A percentile compares a stretch with the other conserved stretches of the same genome.
Evolutionary conservation across 2,888 invertebrate species (phyloP).

Genomic region (Thyatira batis): DNA sequence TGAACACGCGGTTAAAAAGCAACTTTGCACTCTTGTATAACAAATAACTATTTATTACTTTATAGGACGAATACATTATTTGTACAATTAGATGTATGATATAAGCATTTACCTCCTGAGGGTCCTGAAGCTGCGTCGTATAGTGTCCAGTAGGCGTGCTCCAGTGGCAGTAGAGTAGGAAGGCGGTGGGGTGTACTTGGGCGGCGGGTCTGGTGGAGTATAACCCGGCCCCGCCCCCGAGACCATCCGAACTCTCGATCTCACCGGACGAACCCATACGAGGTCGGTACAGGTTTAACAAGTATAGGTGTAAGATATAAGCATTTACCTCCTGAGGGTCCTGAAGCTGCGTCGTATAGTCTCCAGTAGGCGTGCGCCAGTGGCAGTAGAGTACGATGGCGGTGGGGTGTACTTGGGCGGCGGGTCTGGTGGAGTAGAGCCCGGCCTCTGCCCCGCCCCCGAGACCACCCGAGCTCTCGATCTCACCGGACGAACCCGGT

Average conservation of each 20-base stretch:
- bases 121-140: constrained; percentile 89
- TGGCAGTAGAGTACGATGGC: constrained; percentile 95
- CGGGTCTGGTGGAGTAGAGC: constrained; percentile 82
- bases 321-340: constrained; percentile 77
- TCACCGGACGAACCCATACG: constrained; percentile 73
- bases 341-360: constrained; percentile 91
- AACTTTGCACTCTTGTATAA: too few species aligned
- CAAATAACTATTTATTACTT: too few species aligned
- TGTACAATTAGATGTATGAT: not conserved
- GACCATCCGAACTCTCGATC: too few species aligned
- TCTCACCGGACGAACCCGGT: constrained; percentile 56
- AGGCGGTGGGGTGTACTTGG: constrained; percentile 96
- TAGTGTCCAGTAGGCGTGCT: constrained; percentile 89
- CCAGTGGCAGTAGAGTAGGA: constrained; percentile 96
- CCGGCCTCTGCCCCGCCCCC: constrained; percentile 19
- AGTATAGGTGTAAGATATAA: not conserved
- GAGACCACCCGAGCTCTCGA: too few species aligned
- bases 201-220: constrained; percentile 87
- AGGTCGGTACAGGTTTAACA: constrained; percentile 79
- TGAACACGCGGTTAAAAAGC: too few species aligned
- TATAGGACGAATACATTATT: constrained; percentile 57
- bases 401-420: constrained; percentile 97
- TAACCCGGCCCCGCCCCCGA: constrained; percentile 21
- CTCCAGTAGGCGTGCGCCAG: constrained; percentile 91
- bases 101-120: constrained; percentile 64